A percentile compares a stretch with the other conserved stretches of the same genome.
Conservation (phyloP, 2,113 vertebrate genomes). For the Gambusia holbrooki region DNA sequence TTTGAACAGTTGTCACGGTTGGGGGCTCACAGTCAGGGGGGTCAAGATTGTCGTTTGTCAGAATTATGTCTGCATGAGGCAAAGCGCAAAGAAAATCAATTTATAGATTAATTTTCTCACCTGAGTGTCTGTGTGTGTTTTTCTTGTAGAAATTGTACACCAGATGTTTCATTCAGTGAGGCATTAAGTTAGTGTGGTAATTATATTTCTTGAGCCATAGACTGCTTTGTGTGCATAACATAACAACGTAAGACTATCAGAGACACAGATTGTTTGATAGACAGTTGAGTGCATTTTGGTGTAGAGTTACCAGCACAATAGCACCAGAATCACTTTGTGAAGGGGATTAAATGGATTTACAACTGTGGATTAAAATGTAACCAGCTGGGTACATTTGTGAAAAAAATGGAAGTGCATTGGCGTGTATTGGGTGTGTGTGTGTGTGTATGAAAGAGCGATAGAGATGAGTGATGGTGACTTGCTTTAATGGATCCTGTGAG, state of each 20-base stretch:
- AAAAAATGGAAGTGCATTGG: slow-evolving; percentile 37
- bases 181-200: slow-evolving; percentile 40
- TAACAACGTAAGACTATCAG: slow-evolving; percentile 45
- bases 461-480: slow-evolving; percentile 25
- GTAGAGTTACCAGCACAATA: slow-evolving; percentile 75
- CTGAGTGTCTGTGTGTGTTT: not conserved
- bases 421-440: slow-evolving; percentile 22
- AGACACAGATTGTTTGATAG: slow-evolving; percentile 58
- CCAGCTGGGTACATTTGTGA: slow-evolving; percentile 78
- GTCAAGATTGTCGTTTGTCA: slow-evolving; percentile 28
- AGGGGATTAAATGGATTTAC: slow-evolving; percentile 78
- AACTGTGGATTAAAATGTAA: slow-evolving; percentile 76
- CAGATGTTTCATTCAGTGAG: slow-evolving; percentile 49
- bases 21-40: slow-evolving; percentile 14
- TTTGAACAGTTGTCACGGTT: slow-evolving; percentile 35
- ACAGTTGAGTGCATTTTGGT: slow-evolving; percentile 71
- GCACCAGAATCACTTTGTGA: slow-evolving; percentile 74
- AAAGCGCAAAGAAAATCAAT: slow-evolving; percentile 21
- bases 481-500: slow-evolving; percentile 67
- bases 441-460: slow-evolving; percentile 20
- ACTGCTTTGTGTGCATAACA: slow-evolving; percentile 34
- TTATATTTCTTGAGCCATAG: slow-evolving; percentile 38
- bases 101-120: slow-evolving; percentile 29
- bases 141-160: not conserved
- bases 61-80: slow-evolving; percentile 14